Conservation (phyloP, 1,140 invertebrate species). For the Eumeta japonica region DNA sequence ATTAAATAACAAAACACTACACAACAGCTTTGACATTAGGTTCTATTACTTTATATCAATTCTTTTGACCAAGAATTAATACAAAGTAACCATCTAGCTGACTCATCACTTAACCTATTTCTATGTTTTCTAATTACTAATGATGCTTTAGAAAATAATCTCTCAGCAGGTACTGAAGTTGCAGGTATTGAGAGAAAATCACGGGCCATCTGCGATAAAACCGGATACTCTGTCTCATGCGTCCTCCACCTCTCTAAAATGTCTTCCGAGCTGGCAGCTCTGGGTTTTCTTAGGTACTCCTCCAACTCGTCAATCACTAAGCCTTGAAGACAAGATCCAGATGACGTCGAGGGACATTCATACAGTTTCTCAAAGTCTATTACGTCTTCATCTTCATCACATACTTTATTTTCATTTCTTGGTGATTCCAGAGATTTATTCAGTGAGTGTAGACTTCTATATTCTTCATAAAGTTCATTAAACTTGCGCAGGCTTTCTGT, state of each 20-base stretch:
- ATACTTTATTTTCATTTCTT: conserved; percentile 22
- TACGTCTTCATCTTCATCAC: conserved; percentile 25
- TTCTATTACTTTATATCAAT: conserved; percentile 4
- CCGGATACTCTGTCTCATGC: conserved; percentile 23
- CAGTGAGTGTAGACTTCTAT: conserved; percentile 21
- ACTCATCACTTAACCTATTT: conserved; percentile 18
- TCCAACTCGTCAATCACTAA: conserved; percentile 22
- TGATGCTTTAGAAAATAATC: conserved; percentile 26
- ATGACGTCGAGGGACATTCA: conserved; percentile 23
- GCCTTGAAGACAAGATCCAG: conserved; percentile 20
- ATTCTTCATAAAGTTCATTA: conserved; percentile 26
- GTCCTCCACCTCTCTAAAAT: conserved; percentile 22
- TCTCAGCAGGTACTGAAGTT: conserved; percentile 31
- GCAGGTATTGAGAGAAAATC: conserved; percentile 32
- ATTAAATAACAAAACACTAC: conserved; percentile 2
- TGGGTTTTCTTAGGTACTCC: conserved; percentile 22
- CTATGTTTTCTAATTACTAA: conserved; percentile 20
- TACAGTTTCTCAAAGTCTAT: conserved; percentile 28
- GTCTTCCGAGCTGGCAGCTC: conserved; percentile 18
- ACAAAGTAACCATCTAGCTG: conserved; percentile 15
- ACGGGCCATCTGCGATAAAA: conserved; percentile 30
- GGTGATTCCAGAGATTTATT: conserved; percentile 21
- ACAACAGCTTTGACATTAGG: too few species aligned
- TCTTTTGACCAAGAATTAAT: conserved; percentile 13
- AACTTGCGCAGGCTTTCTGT: conserved; percentile 25